Percentiles rank a stretch among this genome's conserved stretches.
phyloP scores from a whole-genome alignment of 2,888 invertebrate genomes.

The Pterostichus madidus region DNA sequence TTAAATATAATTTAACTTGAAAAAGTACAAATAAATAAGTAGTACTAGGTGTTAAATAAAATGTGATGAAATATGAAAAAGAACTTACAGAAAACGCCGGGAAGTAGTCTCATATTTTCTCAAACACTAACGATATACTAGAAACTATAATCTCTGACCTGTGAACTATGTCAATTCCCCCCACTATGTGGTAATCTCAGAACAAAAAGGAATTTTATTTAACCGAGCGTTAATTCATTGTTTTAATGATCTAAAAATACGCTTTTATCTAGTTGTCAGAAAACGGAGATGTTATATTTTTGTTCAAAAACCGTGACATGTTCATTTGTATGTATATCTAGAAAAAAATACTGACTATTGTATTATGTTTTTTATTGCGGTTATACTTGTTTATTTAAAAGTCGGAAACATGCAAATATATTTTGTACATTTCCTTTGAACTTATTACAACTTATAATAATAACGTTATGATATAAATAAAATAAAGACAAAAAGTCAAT shows the following conservation, averaged over 20 bases:
- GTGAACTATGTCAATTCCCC: conserved; percentile 52
- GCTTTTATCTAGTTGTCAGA: conserved; percentile 48
- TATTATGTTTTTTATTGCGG: too few relatives aligned
- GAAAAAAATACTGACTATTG: too few relatives aligned
- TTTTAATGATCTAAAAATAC: conserved; percentile 59
- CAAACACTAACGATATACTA: conserved; percentile 41
- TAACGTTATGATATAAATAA: too few relatives aligned
- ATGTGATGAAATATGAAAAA: conserved; percentile 1
- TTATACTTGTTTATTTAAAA: too few relatives aligned
- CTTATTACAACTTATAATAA: too few relatives aligned
- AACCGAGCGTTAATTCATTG: conserved; percentile 48
- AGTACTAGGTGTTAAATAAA: too few relatives aligned
- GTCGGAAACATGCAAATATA: too few relatives aligned
- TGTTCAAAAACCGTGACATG: conserved; percentile 37
- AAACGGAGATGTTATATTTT: conserved; percentile 35
- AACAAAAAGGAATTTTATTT: conserved; percentile 57
- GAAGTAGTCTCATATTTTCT: conserved; percentile 54
- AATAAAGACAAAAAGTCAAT: too few relatives aligned
- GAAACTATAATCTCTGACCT: conserved; percentile 59
- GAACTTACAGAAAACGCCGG: conserved; percentile 52
- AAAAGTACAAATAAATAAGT: too few relatives aligned
- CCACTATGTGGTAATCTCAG: conserved; percentile 45
- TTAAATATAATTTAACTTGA: too few relatives aligned
- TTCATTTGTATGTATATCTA: too few relatives aligned
- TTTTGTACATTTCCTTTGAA: too few relatives aligned